Conservation (phyloP, 2,797 vertebrate species). For the Periparus ater region DNA sequence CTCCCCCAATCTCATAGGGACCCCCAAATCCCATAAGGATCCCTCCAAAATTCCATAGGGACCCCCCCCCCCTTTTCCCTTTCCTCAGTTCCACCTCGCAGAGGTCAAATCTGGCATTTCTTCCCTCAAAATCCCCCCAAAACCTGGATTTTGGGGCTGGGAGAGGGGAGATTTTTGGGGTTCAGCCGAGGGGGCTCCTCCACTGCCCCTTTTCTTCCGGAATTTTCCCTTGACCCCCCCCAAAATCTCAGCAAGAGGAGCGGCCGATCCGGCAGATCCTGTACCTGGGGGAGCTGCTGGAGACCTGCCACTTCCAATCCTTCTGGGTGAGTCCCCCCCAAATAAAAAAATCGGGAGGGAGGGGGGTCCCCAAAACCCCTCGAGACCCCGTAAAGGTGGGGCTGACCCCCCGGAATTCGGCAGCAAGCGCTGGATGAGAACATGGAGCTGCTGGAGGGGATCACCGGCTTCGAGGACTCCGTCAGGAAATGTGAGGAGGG, state of each 20-base stretch:
- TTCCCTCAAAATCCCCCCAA: not conserved
- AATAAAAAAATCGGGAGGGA: too few relatives aligned
- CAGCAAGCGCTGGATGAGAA: constrained; percentile 92
- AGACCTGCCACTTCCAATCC: constrained; percentile 93
- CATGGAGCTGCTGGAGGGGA: constrained; percentile 88
- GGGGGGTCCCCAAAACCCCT: not conserved
- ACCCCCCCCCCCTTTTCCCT: too few relatives aligned
- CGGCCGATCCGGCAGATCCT: constrained; percentile 92
- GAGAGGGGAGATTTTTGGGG: not conserved
- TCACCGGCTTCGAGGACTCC: constrained; percentile 91
- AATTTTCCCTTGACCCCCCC: not conserved
- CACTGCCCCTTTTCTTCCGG: accelerated
- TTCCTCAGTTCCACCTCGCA: too few relatives aligned
- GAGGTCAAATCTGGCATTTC: not conserved
- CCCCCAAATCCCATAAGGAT: not conserved
- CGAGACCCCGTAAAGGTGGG: not conserved
- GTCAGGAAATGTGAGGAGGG: constrained; percentile 87
- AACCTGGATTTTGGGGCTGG: not conserved
- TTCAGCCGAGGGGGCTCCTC: not conserved
- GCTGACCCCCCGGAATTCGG: not conserved
- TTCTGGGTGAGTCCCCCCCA: constrained; percentile 85
- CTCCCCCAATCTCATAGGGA: too few relatives aligned
- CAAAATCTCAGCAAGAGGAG: constrained; percentile 83
- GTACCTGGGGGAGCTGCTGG: constrained; percentile 90
- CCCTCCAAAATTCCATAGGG: not conserved